Base-by-base conservation (phyloP, 1,140 invertebrate species). In the Eurosta solidaginis region DNA sequence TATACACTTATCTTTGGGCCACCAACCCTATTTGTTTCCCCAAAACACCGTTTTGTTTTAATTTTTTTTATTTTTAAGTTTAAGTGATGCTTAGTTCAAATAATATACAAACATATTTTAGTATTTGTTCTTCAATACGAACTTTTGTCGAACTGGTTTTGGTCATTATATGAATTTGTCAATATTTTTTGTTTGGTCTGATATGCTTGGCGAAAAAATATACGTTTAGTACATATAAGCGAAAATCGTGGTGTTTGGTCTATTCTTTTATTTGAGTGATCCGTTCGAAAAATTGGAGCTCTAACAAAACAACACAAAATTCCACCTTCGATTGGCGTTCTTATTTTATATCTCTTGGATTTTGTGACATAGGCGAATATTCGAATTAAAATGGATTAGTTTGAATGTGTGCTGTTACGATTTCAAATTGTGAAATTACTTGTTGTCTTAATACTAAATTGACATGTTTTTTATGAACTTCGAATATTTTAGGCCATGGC, bases 201-300 rank as follows among this genome's bases (percentile, higher is more conserved):
- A 68, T 42, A 40, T 74, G 44, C 44, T 45, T 20, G 14, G 25
- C 22, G 73, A 42, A 74, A 20, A 74, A 74, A 74, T 45, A 74
- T 45, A 74, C 73, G 44, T 74, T 44, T 47, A 74, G 40, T 47
- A 45, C 7, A 45, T 45, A 33, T 40, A 68, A 68, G 59, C 59
- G 59, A 68, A 74, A 74, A 74, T 36, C 17, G 42, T 74, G 44
- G 44, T 45, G 44, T 74, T 74, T 74, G 22, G 9, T 47, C 73
- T 74, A 40, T 45, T 74, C 73, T 74, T 74, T 45, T 3, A 14
- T 74, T 47, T 74, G 1, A 42, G 17, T 47, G 73, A 42, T 33
- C 59, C 59, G n/a, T 42, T 74, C 14, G 73, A n/a, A 74, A 17
- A 45, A 29, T 74, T 42, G 1, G 33, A 17, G n/a, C n/a, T n/a